Evolutionary conservation across 2,797 vertebrate species (phyloP), one percentile per base, ranked within the genome.

Genomic region (Furcifer pardalis): DNA sequence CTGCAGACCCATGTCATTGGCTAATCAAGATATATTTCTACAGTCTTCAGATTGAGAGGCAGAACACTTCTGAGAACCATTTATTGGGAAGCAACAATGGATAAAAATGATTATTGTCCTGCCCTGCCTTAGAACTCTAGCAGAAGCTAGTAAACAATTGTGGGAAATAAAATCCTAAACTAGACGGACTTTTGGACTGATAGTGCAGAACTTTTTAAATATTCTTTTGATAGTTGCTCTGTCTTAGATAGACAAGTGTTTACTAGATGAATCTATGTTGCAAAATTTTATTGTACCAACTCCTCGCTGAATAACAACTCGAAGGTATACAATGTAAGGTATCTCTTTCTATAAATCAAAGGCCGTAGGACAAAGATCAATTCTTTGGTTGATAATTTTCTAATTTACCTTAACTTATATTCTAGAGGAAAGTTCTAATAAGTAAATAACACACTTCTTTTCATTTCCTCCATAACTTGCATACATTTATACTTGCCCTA

Each of bases 241-340:
- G n/a, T 72, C 56, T 79, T 72, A 27, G 25, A 63, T 7, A 65
- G 68, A 73, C 35, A 75, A 25, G 21, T 30, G 60, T 72, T 42
- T 56, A 56, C 23, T 79, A 15, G 37, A 46, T 71, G 69, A 19
- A 10, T 65, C 79, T 71, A 6, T 8, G 4, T 82, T 88, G 81
- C 76, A 87, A 88, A 84, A 84, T 85, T 90, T 84, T 89, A 88
- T 89, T 81, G 56, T 52, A 81, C 44, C 49, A 62, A 90, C 60
- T 44, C n/a, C n/a, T n/a, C n/a, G n/a, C n/a, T n/a, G n/a, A n/a
- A n/a, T n/a, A n/a, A n/a, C n/a, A n/a, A n/a, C n/a, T n/a, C n/a
- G n/a, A n/a, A n/a, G n/a, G n/a, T n/a, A n/a, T n/a, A n/a, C n/a
- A n/a, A n/a, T n/a, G n/a, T n/a, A n/a, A n/a, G n/a, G 37, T 30